Percentiles rank a stretch among this genome's conserved stretches.
These are phyloP conservation scores for Eupithecia inturbata DNA, from an alignment of 2,888 invertebrate genomes.

Conservation along the genomic window DNA sequence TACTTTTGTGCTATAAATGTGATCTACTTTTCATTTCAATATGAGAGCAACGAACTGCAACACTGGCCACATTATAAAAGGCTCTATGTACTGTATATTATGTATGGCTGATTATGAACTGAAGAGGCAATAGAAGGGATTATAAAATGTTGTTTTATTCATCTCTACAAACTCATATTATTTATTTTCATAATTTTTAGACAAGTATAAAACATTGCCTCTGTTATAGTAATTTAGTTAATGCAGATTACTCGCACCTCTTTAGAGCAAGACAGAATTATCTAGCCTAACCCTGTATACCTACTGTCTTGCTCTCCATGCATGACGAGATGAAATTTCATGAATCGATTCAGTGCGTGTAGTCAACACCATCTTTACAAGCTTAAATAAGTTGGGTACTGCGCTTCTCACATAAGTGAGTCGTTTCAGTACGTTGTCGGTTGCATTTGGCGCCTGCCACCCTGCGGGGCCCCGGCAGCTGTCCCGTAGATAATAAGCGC, in stretches of 20 bases:
- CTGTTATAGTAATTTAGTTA: not conserved
- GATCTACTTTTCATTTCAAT: slow-evolving; percentile 10
- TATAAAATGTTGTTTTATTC: not conserved
- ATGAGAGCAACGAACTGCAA: slow-evolving; percentile 10
- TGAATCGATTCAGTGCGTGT: not conserved
- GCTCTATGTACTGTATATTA: too few species aligned
- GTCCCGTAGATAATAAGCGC: slow-evolving; percentile 76
- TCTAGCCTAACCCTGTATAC: not conserved
- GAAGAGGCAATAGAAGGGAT: not conserved
- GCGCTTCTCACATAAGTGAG: slow-evolving; percentile 3
- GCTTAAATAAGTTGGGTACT: slow-evolving; percentile 11
- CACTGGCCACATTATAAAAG: too few species aligned
- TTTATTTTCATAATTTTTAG: not conserved
- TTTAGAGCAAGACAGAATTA: not conserved
- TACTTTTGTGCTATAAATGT: slow-evolving; percentile 1
- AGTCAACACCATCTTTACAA: not conserved
- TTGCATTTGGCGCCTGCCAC: slow-evolving; percentile 57
- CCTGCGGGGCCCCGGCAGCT: slow-evolving; percentile 71
- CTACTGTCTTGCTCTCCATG: not conserved
- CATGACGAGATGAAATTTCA: not conserved
- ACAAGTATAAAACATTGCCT: not conserved
- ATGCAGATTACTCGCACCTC: not conserved
- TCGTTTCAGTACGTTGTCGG: slow-evolving; percentile 3
- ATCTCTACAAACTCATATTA: not conserved
- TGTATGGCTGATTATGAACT: not conserved